Percentiles rank a stretch among this genome's conserved stretches.
These are phyloP conservation scores for Phyllopteryx taeniolatus DNA, from an alignment of 2,113 vertebrate genomes.

Conservation along the genomic window DNA sequence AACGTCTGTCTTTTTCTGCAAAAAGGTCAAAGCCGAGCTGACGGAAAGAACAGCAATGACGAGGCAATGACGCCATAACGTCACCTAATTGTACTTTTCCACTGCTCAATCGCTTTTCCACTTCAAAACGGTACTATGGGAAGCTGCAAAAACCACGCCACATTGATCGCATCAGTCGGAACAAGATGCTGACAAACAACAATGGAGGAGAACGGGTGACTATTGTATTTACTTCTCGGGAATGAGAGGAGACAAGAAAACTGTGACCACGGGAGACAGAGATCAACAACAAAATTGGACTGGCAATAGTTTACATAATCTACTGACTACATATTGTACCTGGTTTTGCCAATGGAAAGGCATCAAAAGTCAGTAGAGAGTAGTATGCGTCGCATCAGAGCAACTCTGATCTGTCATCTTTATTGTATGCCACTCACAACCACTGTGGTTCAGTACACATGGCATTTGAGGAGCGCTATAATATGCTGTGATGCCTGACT, in stretches of 20 bases:
- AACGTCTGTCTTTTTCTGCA: background rate
- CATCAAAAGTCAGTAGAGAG: no score
- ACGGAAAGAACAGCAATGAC: background rate
- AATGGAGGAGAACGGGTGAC: background rate
- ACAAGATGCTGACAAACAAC: background rate
- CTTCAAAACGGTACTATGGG: background rate
- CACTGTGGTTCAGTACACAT: background rate
- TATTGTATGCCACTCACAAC: background rate
- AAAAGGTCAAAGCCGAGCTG: background rate
- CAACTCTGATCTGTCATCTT: no score
- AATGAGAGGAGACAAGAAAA: background rate
- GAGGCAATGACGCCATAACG: background rate
- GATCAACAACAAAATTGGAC: background rate
- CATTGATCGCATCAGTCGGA: background rate
- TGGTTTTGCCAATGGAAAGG: no score
- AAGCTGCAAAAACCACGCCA: background rate
- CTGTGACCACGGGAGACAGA: background rate
- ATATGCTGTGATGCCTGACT: background rate
- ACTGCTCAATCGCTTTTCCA: background rate
- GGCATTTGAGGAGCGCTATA: background rate
- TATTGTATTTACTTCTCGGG: background rate
- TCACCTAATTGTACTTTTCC: background rate
- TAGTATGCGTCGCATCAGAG: no score
- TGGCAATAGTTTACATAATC: no score
- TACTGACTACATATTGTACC: no score